phyloP scores from a whole-genome alignment of 2,797 vertebrate genomes.

The Macropus fuliginosus region DNA sequence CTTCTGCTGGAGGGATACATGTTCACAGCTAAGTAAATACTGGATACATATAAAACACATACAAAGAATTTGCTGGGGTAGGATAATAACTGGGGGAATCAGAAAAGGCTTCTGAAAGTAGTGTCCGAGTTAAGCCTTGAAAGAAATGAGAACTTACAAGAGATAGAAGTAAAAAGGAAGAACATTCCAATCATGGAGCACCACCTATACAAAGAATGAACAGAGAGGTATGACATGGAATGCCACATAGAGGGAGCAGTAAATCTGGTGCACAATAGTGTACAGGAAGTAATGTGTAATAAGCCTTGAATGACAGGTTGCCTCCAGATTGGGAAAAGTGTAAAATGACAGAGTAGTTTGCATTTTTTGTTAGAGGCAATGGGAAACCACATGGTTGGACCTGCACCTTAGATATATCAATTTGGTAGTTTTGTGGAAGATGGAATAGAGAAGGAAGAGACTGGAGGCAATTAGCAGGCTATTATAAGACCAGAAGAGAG shows the following conservation, averaged over 20 bases:
- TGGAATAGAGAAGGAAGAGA: neutral
- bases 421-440: neutral
- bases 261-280: too few species aligned
- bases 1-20: too few species aligned
- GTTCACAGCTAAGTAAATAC: too few species aligned
- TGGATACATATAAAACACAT: too few species aligned
- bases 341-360: neutral
- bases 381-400: conserved; percentile 29
- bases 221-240: too few species aligned
- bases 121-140: neutral
- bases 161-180: neutral
- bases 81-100: neutral
- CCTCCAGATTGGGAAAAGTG: neutral
- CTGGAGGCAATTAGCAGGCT: neutral
- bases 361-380: conserved; percentile 1
- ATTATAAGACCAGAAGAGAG: neutral
- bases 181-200: too few species aligned
- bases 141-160: neutral
- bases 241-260: too few species aligned
- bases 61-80: too few species aligned
- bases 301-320: neutral
- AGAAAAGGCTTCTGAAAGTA: neutral
- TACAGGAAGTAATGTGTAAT: neutral
- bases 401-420: conserved; percentile 10
- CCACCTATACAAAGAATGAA: too few species aligned